Base-by-base conservation (phyloP, 1,140 invertebrate species). In the Leptopilina boulardi region DNA sequence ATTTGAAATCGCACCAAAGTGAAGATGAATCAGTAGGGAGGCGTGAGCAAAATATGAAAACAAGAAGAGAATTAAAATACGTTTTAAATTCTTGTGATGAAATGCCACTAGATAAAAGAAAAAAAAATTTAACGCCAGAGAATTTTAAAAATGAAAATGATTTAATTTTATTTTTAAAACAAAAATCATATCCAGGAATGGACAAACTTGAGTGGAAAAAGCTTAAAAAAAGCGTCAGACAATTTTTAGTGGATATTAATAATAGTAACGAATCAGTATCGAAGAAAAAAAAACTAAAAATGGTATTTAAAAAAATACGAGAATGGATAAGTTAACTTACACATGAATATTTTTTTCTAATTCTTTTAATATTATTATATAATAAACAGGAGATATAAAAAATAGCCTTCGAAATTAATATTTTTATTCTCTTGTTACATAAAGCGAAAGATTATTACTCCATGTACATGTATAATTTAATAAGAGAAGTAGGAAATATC, bases 171-270 rank as follows among this genome's bases (percentile, higher is more conserved):
- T 71, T 86, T 21, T 41, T 87, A 19, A 78, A 74, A 42, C 76
- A 75, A 19, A 79, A 88, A 26, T 80, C 72, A 3, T 87, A 82
- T 75, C 82, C 80, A 18, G 83, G 83, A 23, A 75, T 86, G 18
- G 82, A 87, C 73, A 87, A 87, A 74, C 70, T 87, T 19, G 79
- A 82, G 59, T 88, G 85, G 85, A 87, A 87, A 42, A 84, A 85
- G 8, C 72, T 87, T 10, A 81, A 76, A 70, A 87, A 86, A 18
- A 85, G 78, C 21, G 54, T 80, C 1, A 78, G 74, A 42, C 86
- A 80, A 77, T 54, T 80, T 18, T 70, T 86, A 19, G 38, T 77
- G 0, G 83, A 85, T 66, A 71, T 80, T 4, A 80, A 78, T 10
- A 71, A 81, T 73, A 76, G 59, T 47, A 79, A 72, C n/a, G 19